Conservation (phyloP, 1,140 invertebrate species). For the Rhagoletis zephyria region DNA sequence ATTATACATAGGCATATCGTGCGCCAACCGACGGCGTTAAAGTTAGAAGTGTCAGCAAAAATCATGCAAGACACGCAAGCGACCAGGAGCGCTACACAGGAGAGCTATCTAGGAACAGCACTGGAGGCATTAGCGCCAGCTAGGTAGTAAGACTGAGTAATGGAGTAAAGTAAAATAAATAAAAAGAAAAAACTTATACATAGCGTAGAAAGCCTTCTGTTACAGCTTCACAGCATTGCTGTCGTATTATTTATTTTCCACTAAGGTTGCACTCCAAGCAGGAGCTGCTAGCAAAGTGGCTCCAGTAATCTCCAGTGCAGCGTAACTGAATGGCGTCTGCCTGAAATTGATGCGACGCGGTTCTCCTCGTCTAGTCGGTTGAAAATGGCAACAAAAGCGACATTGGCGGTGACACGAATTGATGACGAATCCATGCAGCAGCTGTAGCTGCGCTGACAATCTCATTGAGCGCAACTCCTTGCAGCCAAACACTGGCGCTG, state of each 20-base stretch:
- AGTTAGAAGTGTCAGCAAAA: slow-evolving; percentile 10
- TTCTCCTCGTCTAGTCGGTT: not conserved
- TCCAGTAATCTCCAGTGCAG: not conserved
- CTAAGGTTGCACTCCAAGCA: no score
- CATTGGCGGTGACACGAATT: not conserved
- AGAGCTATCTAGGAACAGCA: not conserved
- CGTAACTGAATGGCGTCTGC: slow-evolving; percentile 13
- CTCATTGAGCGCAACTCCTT: not conserved
- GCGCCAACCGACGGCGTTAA: not conserved
- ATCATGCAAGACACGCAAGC: not conserved
- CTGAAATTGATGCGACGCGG: not conserved
- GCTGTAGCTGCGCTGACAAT: not conserved
- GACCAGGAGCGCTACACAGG: not conserved
- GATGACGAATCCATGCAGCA: slow-evolving; percentile 36
- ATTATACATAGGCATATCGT: not conserved
- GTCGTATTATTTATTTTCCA: no score
- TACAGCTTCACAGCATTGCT: no score
- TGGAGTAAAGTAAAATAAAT: not conserved
- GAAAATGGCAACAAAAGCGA: not conserved
- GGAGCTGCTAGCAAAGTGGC: not conserved
- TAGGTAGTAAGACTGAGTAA: not conserved
- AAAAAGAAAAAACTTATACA: not conserved
- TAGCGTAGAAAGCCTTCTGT: no score
- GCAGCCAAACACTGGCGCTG: not conserved
- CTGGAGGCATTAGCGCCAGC: not conserved